Percentiles rank a stretch among this genome's conserved stretches.
Evolutionary conservation across 1,140 invertebrate genomes (phyloP).

Genomic region (Watersipora subatra): DNA sequence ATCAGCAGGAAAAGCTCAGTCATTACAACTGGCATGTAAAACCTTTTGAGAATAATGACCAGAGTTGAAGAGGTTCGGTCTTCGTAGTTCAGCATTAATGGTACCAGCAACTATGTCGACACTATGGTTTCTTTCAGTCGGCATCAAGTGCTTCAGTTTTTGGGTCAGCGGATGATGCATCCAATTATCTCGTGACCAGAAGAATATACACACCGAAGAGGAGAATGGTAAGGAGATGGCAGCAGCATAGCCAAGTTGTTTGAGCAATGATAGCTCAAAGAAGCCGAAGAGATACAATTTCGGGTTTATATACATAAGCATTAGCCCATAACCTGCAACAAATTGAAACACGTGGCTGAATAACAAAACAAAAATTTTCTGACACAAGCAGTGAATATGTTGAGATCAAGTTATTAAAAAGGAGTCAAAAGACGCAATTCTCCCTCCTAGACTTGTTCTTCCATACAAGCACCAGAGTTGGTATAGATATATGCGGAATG

Average conservation of each 20-base stretch:
- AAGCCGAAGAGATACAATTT: background rate
- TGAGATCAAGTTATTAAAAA: too few species aligned
- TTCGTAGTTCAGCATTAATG: constrained; percentile 64
- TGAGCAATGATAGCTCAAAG: too few species aligned
- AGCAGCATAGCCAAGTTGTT: constrained; percentile 14
- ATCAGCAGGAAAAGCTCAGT: too few species aligned
- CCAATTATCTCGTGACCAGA: constrained; percentile 57
- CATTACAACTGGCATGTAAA: too few species aligned
- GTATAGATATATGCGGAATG: too few species aligned
- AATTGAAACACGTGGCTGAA: too few species aligned
- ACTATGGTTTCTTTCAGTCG: constrained; percentile 45
- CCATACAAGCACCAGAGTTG: too few species aligned
- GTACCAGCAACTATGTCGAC: constrained; percentile 49
- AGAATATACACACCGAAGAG: constrained; percentile 19
- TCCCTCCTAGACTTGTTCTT: too few species aligned
- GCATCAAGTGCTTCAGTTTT: constrained; percentile 50
- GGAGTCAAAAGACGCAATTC: too few species aligned
- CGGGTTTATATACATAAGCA: background rate
- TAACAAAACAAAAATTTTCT: too few species aligned
- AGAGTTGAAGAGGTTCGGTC: constrained; percentile 59
- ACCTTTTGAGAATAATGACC: constrained; percentile 21
- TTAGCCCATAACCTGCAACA: background rate
- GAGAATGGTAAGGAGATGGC: constrained; percentile 19
- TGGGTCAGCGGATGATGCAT: constrained; percentile 58
- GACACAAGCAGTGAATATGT: too few species aligned